phyloP scores from a whole-genome alignment of 1,140 invertebrate genomes.

The Chymomyza costata region DNA sequence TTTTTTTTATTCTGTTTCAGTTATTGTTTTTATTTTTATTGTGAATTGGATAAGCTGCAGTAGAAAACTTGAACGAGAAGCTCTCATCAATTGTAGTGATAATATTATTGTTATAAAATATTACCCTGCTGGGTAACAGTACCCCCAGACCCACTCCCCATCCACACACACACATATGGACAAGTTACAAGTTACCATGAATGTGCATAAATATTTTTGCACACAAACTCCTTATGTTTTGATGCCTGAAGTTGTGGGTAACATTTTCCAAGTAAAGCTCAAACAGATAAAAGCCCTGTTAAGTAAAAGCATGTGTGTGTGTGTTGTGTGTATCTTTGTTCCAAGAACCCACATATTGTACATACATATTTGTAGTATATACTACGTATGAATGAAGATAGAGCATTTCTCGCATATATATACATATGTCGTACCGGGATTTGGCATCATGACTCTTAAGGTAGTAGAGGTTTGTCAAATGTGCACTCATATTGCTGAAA shows the following conservation, averaged over 20 bases:
- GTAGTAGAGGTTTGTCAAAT: constrained; percentile 66
- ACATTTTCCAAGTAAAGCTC: constrained; percentile 22
- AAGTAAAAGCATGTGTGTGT: constrained; percentile 26
- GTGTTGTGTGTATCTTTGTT: neutral
- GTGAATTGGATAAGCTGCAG: no score
- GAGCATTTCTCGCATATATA: constrained; percentile 4
- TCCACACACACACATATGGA: constrained; percentile 12
- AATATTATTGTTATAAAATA: constrained; percentile 69
- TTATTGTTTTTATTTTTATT: no score
- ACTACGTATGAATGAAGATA: no score
- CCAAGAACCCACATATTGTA: constrained; percentile 3
- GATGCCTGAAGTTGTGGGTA: constrained; percentile 33
- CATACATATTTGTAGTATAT: no score
- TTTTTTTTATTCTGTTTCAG: no score
- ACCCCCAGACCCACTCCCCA: constrained; percentile 17
- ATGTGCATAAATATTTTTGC: constrained; percentile 10
- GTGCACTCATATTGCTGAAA: constrained; percentile 71
- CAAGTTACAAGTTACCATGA: constrained; percentile 14
- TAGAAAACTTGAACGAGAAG: no score
- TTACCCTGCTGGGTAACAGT: constrained; percentile 31
- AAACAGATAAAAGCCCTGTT: constrained; percentile 38
- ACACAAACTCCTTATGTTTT: constrained; percentile 43
- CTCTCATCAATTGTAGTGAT: constrained; percentile 58
- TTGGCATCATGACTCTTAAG: constrained; percentile 35
- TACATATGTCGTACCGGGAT: constrained; percentile 55